Evolutionary conservation across 2,113 vertebrate genomes (phyloP).

Genomic region (Synchiropus splendidus): DNA sequence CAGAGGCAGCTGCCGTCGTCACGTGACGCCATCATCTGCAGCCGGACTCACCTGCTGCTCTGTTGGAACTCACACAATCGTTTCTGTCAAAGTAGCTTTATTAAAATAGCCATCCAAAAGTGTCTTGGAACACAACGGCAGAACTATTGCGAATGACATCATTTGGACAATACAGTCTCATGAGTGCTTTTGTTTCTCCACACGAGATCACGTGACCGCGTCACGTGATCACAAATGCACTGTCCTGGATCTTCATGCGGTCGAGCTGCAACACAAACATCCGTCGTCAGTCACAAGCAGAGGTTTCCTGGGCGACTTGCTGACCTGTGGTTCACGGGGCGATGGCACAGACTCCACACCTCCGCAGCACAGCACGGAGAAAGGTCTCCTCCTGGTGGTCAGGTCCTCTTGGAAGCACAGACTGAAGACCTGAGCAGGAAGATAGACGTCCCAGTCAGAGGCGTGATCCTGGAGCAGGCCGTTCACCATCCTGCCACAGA

Average conservation of each 20-base stretch:
- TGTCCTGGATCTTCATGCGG: constrained; percentile 35
- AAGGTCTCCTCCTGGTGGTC: constrained; percentile 46
- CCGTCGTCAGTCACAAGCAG: constrained; percentile 1
- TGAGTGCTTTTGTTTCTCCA: no score
- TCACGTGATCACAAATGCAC: constrained; percentile 32
- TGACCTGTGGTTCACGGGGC: constrained; percentile 41
- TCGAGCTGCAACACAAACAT: constrained; percentile 23
- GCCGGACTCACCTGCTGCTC: no score
- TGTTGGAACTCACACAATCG: no score
- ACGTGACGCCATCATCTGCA: no score
- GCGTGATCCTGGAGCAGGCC: constrained; percentile 44
- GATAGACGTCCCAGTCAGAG: constrained; percentile 55
- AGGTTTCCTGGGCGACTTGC: constrained; percentile 1
- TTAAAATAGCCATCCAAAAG: no score
- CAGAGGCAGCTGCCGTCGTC: no score
- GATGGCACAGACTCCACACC: constrained; percentile 20
- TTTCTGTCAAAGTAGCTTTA: no score
- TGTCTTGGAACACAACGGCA: no score
- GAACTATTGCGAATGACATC: no score
- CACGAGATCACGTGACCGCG: neutral
- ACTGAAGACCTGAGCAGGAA: constrained; percentile 55
- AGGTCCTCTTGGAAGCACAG: constrained; percentile 55
- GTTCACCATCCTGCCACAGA: constrained; percentile 45
- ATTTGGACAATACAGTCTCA: no score
- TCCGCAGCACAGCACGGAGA: constrained; percentile 41